Evolutionary conservation across 2,113 vertebrate species (phyloP).

Genomic region (Mesitornis unicolor): DNA sequence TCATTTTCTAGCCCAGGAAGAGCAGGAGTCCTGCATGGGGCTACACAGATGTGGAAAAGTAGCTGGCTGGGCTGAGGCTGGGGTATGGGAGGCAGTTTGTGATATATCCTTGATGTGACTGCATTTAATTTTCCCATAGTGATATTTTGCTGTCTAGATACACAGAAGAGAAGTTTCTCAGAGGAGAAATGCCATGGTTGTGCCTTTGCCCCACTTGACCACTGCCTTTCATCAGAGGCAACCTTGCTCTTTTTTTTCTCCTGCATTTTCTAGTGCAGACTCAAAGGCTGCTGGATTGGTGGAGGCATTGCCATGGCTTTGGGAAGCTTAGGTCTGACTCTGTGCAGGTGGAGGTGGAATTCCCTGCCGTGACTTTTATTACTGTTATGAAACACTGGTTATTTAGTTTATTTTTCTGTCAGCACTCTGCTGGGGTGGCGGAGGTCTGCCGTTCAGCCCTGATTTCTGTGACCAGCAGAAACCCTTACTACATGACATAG

Average conservation of each 20-base stretch:
- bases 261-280: neutral
- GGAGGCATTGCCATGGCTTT: neutral
- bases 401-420: neutral
- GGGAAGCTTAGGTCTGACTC: neutral
- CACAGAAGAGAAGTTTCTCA: neutral
- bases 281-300: neutral
- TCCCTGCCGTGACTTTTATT: neutral
- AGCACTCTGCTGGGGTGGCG: neutral
- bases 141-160: neutral
- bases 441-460: neutral
- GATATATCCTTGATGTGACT: neutral
- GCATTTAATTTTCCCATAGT: neutral
- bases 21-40: neutral
- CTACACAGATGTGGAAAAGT: rapidly evolving
- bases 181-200: neutral
- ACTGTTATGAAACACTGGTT: neutral
- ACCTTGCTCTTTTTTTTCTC: neutral
- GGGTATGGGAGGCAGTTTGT: neutral
- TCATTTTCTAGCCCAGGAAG: neutral
- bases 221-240: neutral
- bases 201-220: neutral
- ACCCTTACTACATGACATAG: neutral
- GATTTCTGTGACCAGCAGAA: neutral
- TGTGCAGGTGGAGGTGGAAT: neutral
- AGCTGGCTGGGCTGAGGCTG: neutral